phyloP scores from a whole-genome alignment of 30 jellyfish, hydroid and myxozoan genomes.

The Nemopilema nomurai region DNA sequence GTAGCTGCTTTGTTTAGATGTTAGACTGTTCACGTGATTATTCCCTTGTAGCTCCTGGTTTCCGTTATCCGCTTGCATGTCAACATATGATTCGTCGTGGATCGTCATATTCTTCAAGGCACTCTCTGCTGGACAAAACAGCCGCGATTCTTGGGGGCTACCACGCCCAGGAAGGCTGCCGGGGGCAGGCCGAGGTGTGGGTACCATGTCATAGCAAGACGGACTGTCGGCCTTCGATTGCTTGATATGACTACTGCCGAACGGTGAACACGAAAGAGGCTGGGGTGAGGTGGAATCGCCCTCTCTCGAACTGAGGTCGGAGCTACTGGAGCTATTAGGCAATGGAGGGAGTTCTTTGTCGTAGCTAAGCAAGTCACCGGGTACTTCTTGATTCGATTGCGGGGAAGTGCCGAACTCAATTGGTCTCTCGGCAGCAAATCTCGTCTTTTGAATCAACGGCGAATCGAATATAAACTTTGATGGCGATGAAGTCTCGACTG shows the following conservation, averaged over 20 bases:
- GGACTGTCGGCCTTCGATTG: constrained; percentile 3
- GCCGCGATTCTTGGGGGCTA: background rate
- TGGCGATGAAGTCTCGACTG: background rate
- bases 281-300: background rate
- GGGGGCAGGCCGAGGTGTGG: constrained; percentile 34
- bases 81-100: constrained; percentile 60
- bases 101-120: constrained; percentile 37
- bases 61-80: constrained; percentile 24
- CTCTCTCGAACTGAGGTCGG: background rate
- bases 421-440: background rate
- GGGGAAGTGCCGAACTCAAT: background rate
- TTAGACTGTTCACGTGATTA: no score
- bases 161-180: background rate
- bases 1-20: constrained; percentile 14
- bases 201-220: constrained; percentile 42
- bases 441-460: background rate
- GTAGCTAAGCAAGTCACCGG: constrained; percentile 8
- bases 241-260: background rate
- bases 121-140: constrained; percentile 33
- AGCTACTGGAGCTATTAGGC: constrained; percentile 43
- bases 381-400: background rate
- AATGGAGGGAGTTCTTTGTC: constrained; percentile 61
- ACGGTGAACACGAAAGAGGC: constrained; percentile 10
- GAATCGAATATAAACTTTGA: background rate
- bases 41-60: background rate